phyloP scores from a whole-genome alignment of 2,888 invertebrate genomes.

The Tineola bisselliella region DNA sequence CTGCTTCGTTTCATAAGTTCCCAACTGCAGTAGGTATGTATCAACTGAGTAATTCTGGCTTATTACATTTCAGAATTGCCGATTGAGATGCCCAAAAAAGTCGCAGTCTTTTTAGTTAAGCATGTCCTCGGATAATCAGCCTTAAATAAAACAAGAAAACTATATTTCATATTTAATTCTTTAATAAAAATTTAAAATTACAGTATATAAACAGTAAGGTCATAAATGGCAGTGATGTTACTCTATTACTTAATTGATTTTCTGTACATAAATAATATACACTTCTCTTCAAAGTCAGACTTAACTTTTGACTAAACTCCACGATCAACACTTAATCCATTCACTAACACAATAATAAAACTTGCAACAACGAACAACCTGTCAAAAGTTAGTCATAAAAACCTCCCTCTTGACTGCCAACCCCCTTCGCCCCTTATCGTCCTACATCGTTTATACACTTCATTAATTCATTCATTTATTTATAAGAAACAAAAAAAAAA shows the following conservation, averaged over 20 bases:
- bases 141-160: neutral
- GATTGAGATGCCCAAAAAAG: no score
- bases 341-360: constrained; percentile 49
- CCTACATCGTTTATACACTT: neutral
- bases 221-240: constrained; percentile 64
- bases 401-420: constrained; percentile 4
- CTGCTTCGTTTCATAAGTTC: neutral
- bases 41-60: no score
- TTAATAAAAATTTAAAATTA: constrained; percentile 55
- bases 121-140: no score
- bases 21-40: no score
- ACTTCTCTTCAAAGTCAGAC: constrained; percentile 20
- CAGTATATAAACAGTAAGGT: constrained; percentile 64
- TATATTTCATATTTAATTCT: neutral
- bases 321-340: constrained; percentile 38
- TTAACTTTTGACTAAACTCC: constrained; percentile 33
- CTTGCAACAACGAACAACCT: constrained; percentile 41
- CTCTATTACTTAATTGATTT: constrained; percentile 49
- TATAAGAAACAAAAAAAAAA: neutral
- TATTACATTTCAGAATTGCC: no score
- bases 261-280: constrained; percentile 37
- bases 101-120: no score
- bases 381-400: constrained; percentile 16
- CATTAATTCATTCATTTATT: neutral
- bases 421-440: neutral